Evolutionary conservation across 2,113 vertebrate species (phyloP).

Genomic region (Cottus gobio): DNA sequence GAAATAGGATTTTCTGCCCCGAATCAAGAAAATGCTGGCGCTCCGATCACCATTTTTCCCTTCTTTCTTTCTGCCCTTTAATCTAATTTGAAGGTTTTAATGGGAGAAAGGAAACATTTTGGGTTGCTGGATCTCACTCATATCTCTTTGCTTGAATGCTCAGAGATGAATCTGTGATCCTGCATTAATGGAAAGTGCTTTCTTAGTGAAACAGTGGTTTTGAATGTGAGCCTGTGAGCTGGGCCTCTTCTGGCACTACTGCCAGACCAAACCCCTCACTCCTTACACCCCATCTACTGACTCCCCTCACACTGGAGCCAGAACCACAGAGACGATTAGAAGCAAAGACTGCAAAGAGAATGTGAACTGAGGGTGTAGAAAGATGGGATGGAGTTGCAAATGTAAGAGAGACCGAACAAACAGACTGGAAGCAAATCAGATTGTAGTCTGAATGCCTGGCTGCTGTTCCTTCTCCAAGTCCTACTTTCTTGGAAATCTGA

Average conservation of each 20-base stretch:
- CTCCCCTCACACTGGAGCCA: conserved; percentile 40
- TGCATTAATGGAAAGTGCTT: conserved; percentile 53
- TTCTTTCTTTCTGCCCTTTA: conserved; percentile 48
- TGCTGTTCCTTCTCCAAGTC: conserved; percentile 9
- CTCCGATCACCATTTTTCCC: conserved; percentile 23
- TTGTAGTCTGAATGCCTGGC: background rate
- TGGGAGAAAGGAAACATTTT: conserved; percentile 72
- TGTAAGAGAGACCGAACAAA: background rate
- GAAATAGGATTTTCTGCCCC: conserved; percentile 78
- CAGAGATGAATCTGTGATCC: conserved; percentile 32
- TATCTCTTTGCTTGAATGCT: conserved; percentile 29
- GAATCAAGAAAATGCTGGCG: conserved; percentile 56
- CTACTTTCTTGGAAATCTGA: conserved; percentile 20
- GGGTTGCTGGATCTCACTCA: conserved; percentile 41
- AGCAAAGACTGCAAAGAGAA: conserved; percentile 22
- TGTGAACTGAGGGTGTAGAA: conserved; percentile 20
- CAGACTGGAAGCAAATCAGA: background rate
- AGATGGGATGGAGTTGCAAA: conserved; percentile 16
- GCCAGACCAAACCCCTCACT: conserved; percentile 8
- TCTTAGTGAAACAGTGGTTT: conserved; percentile 34
- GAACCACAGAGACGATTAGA: conserved; percentile 50
- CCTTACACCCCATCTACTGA: conserved; percentile 40
- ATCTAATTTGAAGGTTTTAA: conserved; percentile 76
- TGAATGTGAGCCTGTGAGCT: conserved; percentile 32
- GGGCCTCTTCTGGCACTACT: conserved; percentile 29